Evolutionary conservation across 2,797 vertebrate species (phyloP).

Genomic region (Galago senegalensis): DNA sequence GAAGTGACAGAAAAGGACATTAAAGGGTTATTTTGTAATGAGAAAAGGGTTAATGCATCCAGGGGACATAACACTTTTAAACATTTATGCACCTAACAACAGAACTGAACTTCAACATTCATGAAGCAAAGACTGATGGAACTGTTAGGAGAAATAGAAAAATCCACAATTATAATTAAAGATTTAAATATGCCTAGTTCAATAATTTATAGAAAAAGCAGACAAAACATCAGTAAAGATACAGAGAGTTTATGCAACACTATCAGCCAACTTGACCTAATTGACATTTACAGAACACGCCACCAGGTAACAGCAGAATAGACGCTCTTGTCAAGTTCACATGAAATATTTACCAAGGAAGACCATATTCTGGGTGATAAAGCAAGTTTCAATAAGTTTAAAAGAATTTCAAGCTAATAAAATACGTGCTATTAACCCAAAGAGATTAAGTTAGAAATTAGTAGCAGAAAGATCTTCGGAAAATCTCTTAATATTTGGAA

Average conservation of each 20-base stretch:
- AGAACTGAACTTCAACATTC: neutral
- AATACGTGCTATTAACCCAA: neutral
- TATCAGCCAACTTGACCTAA: neutral
- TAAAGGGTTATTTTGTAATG: neutral
- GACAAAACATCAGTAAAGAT: neutral
- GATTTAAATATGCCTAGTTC: neutral
- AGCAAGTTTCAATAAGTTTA: neutral
- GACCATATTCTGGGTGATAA: neutral
- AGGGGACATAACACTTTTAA: neutral
- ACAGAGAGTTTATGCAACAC: neutral
- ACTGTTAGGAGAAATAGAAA: neutral
- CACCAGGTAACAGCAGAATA: too few relatives aligned
- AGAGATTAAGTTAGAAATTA: neutral
- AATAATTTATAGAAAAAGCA: neutral
- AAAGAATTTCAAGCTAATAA: neutral
- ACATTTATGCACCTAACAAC: neutral
- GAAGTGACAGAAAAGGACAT: neutral
- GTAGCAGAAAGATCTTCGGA: neutral
- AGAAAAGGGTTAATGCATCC: neutral
- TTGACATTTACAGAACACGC: neutral
- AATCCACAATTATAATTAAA: neutral
- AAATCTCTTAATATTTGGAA: neutral
- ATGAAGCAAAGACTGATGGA: neutral
- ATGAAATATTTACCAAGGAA: neutral
- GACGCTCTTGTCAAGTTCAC: too few relatives aligned